These are phyloP conservation scores for Lepisosteus osseus DNA, from an alignment of 2,113 vertebrate species.

Conservation along the genomic window DNA sequence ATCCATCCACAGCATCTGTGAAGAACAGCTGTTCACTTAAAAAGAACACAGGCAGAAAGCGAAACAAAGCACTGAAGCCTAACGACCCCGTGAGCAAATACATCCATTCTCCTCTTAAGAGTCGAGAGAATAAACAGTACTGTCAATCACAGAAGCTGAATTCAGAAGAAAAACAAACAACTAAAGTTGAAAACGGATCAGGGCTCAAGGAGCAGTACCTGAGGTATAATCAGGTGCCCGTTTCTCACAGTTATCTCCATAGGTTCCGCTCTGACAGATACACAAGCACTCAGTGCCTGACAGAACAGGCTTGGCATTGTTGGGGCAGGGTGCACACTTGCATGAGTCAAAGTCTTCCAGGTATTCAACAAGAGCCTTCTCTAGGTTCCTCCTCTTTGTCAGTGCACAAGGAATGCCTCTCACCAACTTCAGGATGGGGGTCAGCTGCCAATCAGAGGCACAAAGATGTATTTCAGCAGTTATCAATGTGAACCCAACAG, in stretches of 20 bases:
- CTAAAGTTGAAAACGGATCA: no score
- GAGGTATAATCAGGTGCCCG: conserved; percentile 67
- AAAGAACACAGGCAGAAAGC: no score
- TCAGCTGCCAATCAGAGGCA: conserved; percentile 57
- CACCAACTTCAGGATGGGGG: conserved; percentile 74
- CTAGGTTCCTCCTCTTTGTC: conserved; percentile 78
- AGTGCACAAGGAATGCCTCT: conserved; percentile 75
- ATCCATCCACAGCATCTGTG: conserved; percentile 77
- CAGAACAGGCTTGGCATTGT: conserved; percentile 71
- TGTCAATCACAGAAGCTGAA: neutral
- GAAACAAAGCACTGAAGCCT: neutral
- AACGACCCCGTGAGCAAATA: neutral
- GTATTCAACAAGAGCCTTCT: conserved; percentile 73
- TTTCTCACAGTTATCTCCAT: conserved; percentile 72
- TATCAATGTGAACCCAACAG: neutral
- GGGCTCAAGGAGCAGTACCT: conserved; percentile 51
- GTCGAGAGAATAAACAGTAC: no score
- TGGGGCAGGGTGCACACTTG: conserved; percentile 78
- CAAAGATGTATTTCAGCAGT: accelerated
- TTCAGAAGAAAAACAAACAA: neutral
- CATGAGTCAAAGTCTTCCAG: conserved; percentile 74
- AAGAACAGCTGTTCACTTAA: neutral
- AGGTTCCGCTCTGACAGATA: conserved; percentile 81
- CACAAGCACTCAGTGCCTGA: conserved; percentile 78
- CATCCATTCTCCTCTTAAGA: no score